These are phyloP conservation scores for Corythaixoides concolor DNA, from an alignment of 2,113 vertebrate species.

Conservation along the genomic window DNA sequence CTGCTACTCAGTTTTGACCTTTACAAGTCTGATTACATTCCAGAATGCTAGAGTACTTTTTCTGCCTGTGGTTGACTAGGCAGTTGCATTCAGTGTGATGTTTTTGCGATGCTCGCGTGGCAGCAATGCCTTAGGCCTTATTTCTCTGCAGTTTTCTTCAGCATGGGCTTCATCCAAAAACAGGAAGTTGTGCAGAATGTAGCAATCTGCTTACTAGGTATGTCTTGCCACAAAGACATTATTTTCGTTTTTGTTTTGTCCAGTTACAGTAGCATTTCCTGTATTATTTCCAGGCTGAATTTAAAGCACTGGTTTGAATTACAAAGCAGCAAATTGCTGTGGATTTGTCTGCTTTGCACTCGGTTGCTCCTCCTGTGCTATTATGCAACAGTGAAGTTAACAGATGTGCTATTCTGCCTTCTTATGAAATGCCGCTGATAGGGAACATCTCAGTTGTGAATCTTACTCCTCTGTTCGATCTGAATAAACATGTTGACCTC, in stretches of 20 bases:
- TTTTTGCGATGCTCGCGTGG: background rate
- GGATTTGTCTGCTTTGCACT: background rate
- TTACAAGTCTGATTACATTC: background rate
- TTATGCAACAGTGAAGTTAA: background rate
- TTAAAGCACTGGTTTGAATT: background rate
- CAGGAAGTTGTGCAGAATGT: background rate
- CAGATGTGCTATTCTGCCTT: background rate
- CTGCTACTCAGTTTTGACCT: background rate
- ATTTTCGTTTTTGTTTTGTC: background rate
- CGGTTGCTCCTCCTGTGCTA: background rate
- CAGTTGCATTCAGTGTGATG: accelerated
- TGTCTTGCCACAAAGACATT: background rate
- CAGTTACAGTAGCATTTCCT: background rate
- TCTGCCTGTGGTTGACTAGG: background rate
- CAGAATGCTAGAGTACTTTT: background rate
- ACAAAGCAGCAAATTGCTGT: background rate
- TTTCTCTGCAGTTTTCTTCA: background rate
- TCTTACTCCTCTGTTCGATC: background rate
- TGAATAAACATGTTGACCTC: background rate
- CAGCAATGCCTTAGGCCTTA: background rate
- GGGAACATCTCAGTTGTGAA: background rate
- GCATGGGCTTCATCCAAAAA: background rate
- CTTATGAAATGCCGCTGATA: background rate
- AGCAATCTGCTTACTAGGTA: background rate
- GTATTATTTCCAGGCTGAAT: background rate